Base-by-base conservation (phyloP, 1,140 invertebrate species). In the Rhyzopertha dominica region DNA sequence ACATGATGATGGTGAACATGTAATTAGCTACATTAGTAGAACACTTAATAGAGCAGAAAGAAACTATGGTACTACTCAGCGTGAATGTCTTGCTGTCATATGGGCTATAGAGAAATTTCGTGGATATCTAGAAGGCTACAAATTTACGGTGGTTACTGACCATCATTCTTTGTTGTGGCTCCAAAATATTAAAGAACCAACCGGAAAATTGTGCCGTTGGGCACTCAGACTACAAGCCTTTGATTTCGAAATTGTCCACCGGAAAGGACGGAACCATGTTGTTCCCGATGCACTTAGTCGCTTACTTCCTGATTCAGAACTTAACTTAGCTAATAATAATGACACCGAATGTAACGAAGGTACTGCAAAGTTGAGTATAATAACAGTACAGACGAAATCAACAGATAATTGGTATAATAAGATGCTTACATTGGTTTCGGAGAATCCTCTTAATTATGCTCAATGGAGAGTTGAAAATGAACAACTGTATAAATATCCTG, bases 141-240 rank as follows among this genome's bases (percentile, higher is more conserved):
- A n/a, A n/a, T 72, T 77, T 39, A 63, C 28, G 4, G 58, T 74
- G 1, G 46, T 66, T n/a, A 75, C 72, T 0, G 72, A 76, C 43
- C 70, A 74, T 40, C 54, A 59, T 14, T 58, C 67, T 5, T 48
- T 76, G 2, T 47, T 50, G 13, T 77, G 68, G 67, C 54, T 76
- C 1, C 51, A 59, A 9, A 58, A 58, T 1, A 51, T 71, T 0
- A 69, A 63, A 47, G 63, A 72, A 31, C 56, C 63, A 2, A 59
- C 44, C 0, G 63, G 62, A 28, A 29, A 70, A 31, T 40, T 75
- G 5, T 63, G 63, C 0, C 40, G 68, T 23, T 75, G 71, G 72
- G 32, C 50, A 16, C 10, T 72, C 7, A 18, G 51, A 20, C 30
- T 75, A 2, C 65, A 70, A 49, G 50, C 53, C 4, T 71, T 63